Percentiles rank a stretch among this genome's conserved stretches.
Conservation (phyloP, 2,888 invertebrate genomes). For the Hyalella azteca region DNA sequence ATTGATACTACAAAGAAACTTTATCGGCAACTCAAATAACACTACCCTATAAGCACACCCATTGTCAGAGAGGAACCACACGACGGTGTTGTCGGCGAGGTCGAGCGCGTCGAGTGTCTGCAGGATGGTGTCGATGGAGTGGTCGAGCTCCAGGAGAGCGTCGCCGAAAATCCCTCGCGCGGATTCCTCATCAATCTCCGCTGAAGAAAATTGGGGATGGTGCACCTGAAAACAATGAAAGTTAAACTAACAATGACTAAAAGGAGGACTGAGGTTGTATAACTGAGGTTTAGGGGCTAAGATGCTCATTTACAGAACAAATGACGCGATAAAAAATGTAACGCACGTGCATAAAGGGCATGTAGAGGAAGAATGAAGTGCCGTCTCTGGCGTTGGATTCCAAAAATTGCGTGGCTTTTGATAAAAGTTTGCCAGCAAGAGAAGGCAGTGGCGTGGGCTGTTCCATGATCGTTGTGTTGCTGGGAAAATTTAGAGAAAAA, state of each 20-base stretch:
- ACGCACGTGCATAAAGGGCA: slow-evolving; percentile 59
- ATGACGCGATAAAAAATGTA: too few species aligned
- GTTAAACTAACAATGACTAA: too few species aligned
- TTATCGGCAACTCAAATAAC: too few species aligned
- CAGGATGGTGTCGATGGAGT: not conserved
- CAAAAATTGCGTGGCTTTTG: slow-evolving; percentile 58
- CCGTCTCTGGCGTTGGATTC: slow-evolving; percentile 14
- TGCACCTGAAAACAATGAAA: slow-evolving; percentile 2
- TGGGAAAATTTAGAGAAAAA: slow-evolving; percentile 5
- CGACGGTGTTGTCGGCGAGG: not conserved
- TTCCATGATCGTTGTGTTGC: slow-evolving; percentile 58
- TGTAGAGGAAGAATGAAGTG: slow-evolving; percentile 59
- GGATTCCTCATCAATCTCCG: not conserved
- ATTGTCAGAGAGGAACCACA: slow-evolving; percentile 32
- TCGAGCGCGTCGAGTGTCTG: not conserved
- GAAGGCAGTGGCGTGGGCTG: slow-evolving; percentile 59
- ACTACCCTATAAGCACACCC: too few species aligned
- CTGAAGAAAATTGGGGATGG: slow-evolving; percentile 19
- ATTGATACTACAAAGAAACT: too few species aligned
- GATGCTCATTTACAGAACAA: too few species aligned
- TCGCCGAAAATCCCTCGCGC: slow-evolving; percentile 4
- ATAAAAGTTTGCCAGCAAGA: slow-evolving; percentile 53
- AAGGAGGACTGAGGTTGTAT: too few species aligned
- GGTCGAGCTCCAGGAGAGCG: not conserved
- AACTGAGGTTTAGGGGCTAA: too few species aligned